Evolutionary conservation across 1,140 invertebrate species (phyloP), one percentile per base, ranked within the genome.

Genomic region (Oscheius sp.): DNA sequence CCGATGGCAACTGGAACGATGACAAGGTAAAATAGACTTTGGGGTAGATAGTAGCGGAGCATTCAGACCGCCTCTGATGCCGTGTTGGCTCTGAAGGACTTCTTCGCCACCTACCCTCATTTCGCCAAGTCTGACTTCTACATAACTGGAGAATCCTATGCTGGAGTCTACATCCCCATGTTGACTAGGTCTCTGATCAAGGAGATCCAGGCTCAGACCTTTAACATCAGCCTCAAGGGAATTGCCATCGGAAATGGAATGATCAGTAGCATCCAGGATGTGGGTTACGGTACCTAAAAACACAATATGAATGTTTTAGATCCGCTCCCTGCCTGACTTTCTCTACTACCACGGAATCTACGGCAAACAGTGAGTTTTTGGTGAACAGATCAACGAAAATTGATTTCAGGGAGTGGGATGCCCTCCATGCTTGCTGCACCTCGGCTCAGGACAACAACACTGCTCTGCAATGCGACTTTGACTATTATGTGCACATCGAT

Each of bases 71-170:
- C 86, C 1, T 15, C 66, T n/a, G 84, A 88, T 68, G 87, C 87
- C 72, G 85, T 85, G 66, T 52, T 79, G 1, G 88, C 88, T 42
- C 45, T 89, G 38, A 82, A 86, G 70, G 73, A 86, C 65, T 89
- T 88, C 81, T 87, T 88, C 73, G 55, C 46, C 13, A 86, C 87
- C 73, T 89, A 86, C 77, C 87, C 87, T 13, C 83, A 87, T 74
- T 88, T 85, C 75, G 73, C 74, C 26, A 79, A 79, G 7, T 86
- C 82, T 61, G 77, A 80, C 20, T 85, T 87, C 55, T 88, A 85
- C 68, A 80, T 87, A 29, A 85, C 85, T 34, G 87, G 86, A 45
- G 86, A 86, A 79, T 84, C 81, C 23, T 86, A 86, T 77, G 85
- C 75, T 29, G 86, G 86, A 20, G 79, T 87, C 45, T 86, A 87